These are phyloP conservation scores for Oryzias melastigma DNA, from an alignment of 2,113 vertebrate genomes.

Conservation along the genomic window DNA sequence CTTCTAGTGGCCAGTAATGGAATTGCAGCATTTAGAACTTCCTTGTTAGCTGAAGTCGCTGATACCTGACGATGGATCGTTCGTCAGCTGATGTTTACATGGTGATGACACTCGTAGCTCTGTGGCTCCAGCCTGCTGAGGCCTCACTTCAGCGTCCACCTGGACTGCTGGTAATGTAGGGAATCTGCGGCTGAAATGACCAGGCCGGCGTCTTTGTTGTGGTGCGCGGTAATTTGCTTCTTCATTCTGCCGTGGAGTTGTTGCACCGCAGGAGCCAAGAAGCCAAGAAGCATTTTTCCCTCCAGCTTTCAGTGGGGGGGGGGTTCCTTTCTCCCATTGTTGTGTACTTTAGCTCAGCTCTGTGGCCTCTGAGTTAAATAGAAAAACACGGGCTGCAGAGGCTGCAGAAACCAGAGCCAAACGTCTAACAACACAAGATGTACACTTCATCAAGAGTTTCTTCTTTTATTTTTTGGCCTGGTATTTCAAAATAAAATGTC, in stretches of 20 bases:
- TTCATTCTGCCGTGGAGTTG: conserved; percentile 74
- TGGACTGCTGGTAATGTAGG: conserved; percentile 78
- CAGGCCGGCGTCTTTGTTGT: conserved; percentile 76
- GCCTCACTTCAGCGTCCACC: conserved; percentile 62
- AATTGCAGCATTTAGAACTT: too few relatives aligned
- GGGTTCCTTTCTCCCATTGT: conserved; percentile 40
- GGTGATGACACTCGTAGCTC: too few relatives aligned
- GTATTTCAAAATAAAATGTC: neutral
- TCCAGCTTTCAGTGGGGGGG: conserved; percentile 16
- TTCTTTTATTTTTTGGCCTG: neutral
- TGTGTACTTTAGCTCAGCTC: conserved; percentile 51
- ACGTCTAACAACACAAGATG: neutral
- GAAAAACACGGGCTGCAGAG: conserved; percentile 42
- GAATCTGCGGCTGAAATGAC: conserved; percentile 81
- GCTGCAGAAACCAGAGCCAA: neutral
- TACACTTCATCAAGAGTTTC: too few relatives aligned
- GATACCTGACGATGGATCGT: too few relatives aligned
- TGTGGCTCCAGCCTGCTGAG: too few relatives aligned
- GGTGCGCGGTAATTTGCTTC: conserved; percentile 80
- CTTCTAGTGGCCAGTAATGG: too few relatives aligned
- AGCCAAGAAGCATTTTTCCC: conserved; percentile 33
- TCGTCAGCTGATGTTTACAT: too few relatives aligned
- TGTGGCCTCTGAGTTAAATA: conserved; percentile 43
- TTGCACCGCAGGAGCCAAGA: conserved; percentile 54
- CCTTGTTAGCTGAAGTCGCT: too few relatives aligned